Percentiles rank a stretch among this genome's conserved stretches.
Evolutionary conservation across 1,140 invertebrate genomes (phyloP).

Genomic region (Coenobita brevimanus): DNA sequence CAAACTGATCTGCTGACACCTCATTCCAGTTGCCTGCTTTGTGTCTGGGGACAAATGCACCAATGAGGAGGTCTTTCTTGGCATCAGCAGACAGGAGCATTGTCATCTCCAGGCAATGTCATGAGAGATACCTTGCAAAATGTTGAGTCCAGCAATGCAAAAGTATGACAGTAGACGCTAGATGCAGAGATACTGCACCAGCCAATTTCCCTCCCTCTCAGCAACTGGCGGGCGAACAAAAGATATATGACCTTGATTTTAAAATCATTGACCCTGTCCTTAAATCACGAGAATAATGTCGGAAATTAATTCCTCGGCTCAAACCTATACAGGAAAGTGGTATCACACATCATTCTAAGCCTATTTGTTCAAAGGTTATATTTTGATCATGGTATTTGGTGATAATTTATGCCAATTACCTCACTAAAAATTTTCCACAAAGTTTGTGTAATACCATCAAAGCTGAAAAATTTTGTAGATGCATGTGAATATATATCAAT

Average conservation of each 20-base stretch:
- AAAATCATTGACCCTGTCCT: background rate
- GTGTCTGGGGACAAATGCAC: background rate
- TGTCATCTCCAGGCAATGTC: background rate
- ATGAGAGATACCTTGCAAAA: slow-evolving; percentile 15
- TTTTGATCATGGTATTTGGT: too few species aligned
- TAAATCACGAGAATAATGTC: slow-evolving; percentile 11
- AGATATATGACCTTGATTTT: slow-evolving; percentile 4
- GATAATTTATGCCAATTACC: slow-evolving; percentile 7
- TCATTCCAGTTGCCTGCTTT: background rate
- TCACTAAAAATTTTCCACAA: background rate
- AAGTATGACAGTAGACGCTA: slow-evolving; percentile 8
- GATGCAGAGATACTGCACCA: background rate
- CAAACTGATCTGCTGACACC: background rate
- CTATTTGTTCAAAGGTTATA: background rate
- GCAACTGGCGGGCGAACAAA: background rate
- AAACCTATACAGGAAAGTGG: background rate
- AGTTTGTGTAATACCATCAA: slow-evolving; percentile 6
- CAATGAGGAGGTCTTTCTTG: background rate
- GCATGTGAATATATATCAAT: slow-evolving; percentile 11
- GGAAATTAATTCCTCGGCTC: slow-evolving; percentile 11
- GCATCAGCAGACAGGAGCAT: slow-evolving; percentile 11
- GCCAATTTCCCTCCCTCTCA: slow-evolving; percentile 8
- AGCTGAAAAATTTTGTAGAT: background rate
- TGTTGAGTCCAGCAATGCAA: background rate
- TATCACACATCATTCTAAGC: background rate